Evolutionary conservation across 2,888 invertebrate genomes (phyloP).

Genomic region (Ferdinandea cuprea): DNA sequence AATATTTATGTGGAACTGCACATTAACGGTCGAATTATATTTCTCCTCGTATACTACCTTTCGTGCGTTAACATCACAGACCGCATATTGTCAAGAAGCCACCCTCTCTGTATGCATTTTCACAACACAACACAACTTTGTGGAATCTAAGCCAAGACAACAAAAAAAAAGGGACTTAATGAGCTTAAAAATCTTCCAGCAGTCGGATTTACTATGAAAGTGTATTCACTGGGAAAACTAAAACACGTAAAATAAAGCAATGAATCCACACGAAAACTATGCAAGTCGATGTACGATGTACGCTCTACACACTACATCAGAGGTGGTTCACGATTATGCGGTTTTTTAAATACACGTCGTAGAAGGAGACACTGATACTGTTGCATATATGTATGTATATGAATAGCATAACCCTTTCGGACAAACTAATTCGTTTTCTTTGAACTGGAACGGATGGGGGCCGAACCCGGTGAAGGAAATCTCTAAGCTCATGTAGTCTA

Average conservation of each 20-base stretch:
- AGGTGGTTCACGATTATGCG: conserved; percentile 50
- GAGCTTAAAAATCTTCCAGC: conserved; percentile 64
- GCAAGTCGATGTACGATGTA: conserved; percentile 33
- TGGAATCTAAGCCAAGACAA: conserved; percentile 28
- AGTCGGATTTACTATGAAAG: conserved; percentile 47
- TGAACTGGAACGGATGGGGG: conserved; percentile 29
- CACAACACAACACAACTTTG: background rate
- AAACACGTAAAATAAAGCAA: conserved; percentile 40
- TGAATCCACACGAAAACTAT: conserved; percentile 32
- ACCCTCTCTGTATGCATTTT: background rate
- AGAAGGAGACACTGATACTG: conserved; percentile 14
- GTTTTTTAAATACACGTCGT: background rate
- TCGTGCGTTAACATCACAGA: conserved; percentile 21
- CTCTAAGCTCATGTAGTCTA: conserved; percentile 63
- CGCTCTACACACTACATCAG: conserved; percentile 3
- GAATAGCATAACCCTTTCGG: conserved; percentile 39
- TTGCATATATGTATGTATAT: no score
- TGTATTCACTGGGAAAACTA: conserved; percentile 67
- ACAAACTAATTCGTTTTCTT: conserved; percentile 46
- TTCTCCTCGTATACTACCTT: conserved; percentile 9
- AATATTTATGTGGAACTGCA: conserved; percentile 55
- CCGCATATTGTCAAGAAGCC: conserved; percentile 12
- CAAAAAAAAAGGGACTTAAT: conserved; percentile 53
- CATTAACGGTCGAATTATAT: conserved; percentile 55
- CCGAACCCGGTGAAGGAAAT: background rate